Conservation (phyloP, 2,888 invertebrate genomes). For the Biston stratarius region DNA sequence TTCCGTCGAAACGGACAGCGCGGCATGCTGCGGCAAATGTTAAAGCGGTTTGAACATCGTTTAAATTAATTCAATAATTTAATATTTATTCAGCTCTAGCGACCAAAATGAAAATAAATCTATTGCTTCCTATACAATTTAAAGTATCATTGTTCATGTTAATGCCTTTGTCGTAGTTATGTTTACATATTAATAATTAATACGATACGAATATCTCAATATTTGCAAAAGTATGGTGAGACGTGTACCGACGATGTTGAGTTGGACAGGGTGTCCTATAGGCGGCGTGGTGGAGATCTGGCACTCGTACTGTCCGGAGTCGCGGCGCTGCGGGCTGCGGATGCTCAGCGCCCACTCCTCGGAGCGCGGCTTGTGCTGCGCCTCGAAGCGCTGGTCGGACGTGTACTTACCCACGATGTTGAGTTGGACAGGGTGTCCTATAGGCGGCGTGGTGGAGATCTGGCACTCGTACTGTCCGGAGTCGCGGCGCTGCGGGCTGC, state of each 20-base stretch:
- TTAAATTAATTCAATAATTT: not conserved
- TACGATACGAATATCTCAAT: too few relatives aligned
- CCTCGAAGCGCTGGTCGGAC: slow-evolving; percentile 35
- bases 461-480: slow-evolving; percentile 93
- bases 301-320: slow-evolving; percentile 91
- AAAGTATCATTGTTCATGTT: too few relatives aligned
- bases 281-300: slow-evolving; percentile 96
- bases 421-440: slow-evolving; percentile 89
- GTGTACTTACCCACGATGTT: slow-evolving; percentile 77
- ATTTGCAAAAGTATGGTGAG: too few relatives aligned
- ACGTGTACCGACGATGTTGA: not conserved
- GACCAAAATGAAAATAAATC: not conserved
- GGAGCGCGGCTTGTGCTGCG: not conserved
- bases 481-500: slow-evolving; percentile 88
- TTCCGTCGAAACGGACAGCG: not conserved
- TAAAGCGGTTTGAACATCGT: not conserved
- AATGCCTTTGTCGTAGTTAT: too few relatives aligned
- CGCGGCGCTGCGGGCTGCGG: slow-evolving; percentile 88
- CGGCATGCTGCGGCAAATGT: not conserved
- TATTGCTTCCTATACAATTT: not conserved
- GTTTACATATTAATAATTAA: too few relatives aligned
- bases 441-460: slow-evolving; percentile 95
- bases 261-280: slow-evolving; percentile 90
- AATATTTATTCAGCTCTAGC: not conserved
- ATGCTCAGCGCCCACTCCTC: slow-evolving; percentile 1